Evolutionary conservation across 1,140 invertebrate species (phyloP).

Genomic region (Bombus waltoni): DNA sequence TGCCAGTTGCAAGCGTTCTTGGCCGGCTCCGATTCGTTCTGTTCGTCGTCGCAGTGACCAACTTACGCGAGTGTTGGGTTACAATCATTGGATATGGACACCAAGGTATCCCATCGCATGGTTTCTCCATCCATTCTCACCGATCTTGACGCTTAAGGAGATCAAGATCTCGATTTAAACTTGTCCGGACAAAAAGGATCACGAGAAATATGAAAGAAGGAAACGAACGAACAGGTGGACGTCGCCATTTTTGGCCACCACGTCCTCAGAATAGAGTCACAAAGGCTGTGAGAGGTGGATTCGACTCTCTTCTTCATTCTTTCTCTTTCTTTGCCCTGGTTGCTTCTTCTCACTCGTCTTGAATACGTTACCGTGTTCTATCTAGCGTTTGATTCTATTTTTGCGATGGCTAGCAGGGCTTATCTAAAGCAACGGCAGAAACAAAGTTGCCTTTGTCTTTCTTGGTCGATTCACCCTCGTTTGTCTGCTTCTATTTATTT

Average conservation of each 20-base stretch:
- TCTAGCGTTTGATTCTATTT: constrained; percentile 40
- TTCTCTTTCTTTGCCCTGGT: constrained; percentile 31
- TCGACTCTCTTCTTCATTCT: constrained; percentile 46
- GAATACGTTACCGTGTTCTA: neutral
- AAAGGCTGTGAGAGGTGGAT: constrained; percentile 52
- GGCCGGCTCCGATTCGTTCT: constrained; percentile 52
- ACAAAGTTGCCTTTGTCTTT: neutral
- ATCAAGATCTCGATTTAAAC: neutral
- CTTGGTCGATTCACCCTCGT: no score
- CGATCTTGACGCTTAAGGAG: neutral
- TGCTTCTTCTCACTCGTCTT: neutral
- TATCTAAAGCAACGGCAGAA: neutral
- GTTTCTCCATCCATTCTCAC: neutral
- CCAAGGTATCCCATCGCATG: constrained; percentile 16
- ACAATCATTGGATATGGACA: constrained; percentile 63
- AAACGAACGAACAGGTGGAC: constrained; percentile 42
- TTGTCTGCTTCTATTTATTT: neutral
- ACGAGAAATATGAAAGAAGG: no score
- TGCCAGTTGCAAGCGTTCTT: constrained; percentile 62
- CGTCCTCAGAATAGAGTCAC: constrained; percentile 64
- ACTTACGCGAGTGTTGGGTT: constrained; percentile 60
- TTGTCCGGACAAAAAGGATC: neutral
- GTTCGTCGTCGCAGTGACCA: constrained; percentile 14
- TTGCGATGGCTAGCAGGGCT: constrained; percentile 15
- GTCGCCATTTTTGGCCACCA: constrained; percentile 59